These are phyloP conservation scores for Brachirus orientalis DNA, from an alignment of 2,113 vertebrate species.

Conservation along the genomic window DNA sequence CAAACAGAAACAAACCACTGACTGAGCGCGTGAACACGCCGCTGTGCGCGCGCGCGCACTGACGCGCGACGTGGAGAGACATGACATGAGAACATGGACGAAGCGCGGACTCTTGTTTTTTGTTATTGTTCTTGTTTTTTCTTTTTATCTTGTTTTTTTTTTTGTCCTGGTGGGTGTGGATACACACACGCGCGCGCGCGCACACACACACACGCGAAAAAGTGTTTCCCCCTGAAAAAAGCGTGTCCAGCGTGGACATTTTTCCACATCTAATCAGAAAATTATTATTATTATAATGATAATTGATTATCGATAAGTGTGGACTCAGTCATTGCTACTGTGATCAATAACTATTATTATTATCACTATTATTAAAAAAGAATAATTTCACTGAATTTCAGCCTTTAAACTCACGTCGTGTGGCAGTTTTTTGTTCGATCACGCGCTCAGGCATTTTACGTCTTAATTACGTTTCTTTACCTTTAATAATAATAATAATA, in stretches of 20 bases:
- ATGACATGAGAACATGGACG: not conserved
- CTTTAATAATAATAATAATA: not conserved
- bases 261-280: no score
- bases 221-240: no score
- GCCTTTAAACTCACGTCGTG: no score
- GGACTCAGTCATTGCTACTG: no score
- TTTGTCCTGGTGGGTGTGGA: not conserved
- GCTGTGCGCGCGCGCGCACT: slow-evolving; percentile 29
- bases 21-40: slow-evolving; percentile 32
- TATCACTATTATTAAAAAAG: no score
- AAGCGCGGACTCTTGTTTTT: not conserved
- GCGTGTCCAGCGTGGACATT: no score
- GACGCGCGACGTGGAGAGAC: not conserved
- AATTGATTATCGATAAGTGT: no score
- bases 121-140: not conserved
- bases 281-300: no score
- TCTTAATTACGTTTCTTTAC: not conserved
- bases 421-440: not conserved
- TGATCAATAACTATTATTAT: no score
- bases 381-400: no score
- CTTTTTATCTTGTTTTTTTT: not conserved
- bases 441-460: no score
- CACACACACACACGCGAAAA: slow-evolving; percentile 2
- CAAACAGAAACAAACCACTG: slow-evolving; percentile 37
- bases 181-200: not conserved